Evolutionary conservation across 1,140 invertebrate species (phyloP), one percentile per base, ranked within the genome.

Genomic region (Drosophila punjabiensis): DNA sequence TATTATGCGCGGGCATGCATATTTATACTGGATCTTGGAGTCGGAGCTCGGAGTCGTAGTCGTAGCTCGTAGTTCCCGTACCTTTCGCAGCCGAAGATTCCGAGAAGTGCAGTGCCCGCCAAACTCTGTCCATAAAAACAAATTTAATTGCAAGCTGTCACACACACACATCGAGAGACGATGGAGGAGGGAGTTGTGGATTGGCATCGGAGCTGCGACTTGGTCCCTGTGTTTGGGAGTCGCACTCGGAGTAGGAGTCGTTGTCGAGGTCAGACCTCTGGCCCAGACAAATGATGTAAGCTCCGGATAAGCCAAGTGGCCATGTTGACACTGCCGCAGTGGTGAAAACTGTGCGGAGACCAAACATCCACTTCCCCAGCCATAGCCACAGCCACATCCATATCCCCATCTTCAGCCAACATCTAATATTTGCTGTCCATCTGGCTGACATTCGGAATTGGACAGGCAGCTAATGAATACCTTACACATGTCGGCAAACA

Each of bases 81-180:
- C 53, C 67, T 70, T 70, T 71, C 39, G 76, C 50, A 79, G 81
- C 47, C 71, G 39, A 68, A 84, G 85, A 89, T 88, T 89, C 85
- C 85, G 67, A 89, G 85, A 89, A 89, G 81, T 81, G 85, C 85
- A 84, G 52, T 45, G 65, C 58, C 64, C 55, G 50, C 52, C 58
- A 78, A 69, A 67, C 39, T 53, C 47, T 77, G 63, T 77, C 62
- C 85, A 89, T 89, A 90, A 90, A 89, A 90, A 90, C 85, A 90
- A 85, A 89, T 90, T 89, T 89, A 89, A 89, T 89, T 89, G 85
- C 86, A 82, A 85, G 86, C 85, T 90, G 81, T 85, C 86, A 88
- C 78, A 87, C 79, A 67, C 75, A 81, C 30, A 56, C 18, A 63
- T n/a, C n/a, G 8, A 35, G n/a, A n/a, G 50, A 43, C 47, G 20